These are phyloP conservation scores for Chloroceryle inda DNA, from an alignment of 2,797 vertebrate species.

Conservation along the genomic window DNA sequence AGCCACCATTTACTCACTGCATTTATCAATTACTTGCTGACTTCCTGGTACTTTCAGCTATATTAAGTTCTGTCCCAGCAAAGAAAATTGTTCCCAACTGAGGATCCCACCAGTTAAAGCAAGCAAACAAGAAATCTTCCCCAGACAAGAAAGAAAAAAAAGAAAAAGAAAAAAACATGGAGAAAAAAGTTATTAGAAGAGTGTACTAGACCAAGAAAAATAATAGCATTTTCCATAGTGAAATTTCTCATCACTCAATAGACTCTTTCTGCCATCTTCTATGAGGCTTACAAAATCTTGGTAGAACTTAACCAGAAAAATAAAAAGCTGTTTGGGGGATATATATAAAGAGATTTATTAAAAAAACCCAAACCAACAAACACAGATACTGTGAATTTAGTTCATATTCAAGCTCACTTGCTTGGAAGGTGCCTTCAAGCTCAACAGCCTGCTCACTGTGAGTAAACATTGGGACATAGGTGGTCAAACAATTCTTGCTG, in stretches of 20 bases:
- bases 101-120: neutral
- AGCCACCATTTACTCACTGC: neutral
- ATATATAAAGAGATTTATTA: too few relatives aligned
- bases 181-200: neutral
- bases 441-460: neutral
- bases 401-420: neutral
- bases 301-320: neutral
- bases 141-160: neutral
- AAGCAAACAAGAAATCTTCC: neutral
- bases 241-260: neutral
- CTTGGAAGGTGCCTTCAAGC: neutral
- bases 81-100: neutral
- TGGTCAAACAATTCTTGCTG: constrained; percentile 16
- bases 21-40: constrained; percentile 39
- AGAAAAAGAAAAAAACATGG: neutral
- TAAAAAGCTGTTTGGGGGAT: neutral
- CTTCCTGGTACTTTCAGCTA: neutral
- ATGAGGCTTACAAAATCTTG: neutral
- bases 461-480: neutral
- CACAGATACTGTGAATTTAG: neutral
- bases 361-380: neutral
- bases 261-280: neutral
- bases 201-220: neutral
- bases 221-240: neutral
- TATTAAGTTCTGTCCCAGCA: neutral